Evolutionary conservation across 2,888 invertebrate species (phyloP).

Genomic region (Leptopilina drosophilae): DNA sequence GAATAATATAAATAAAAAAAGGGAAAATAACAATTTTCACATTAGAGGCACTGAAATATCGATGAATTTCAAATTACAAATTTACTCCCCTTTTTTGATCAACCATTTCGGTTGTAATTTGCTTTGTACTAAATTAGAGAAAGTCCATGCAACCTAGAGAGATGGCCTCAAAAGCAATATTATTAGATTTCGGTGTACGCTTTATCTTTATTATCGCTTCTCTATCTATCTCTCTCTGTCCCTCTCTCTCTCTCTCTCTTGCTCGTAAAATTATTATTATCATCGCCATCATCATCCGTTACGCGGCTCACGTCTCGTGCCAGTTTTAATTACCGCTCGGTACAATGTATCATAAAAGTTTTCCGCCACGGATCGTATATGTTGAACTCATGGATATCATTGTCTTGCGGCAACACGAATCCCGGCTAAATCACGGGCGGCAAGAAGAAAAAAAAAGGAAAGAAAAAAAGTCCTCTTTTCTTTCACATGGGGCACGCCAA

Average conservation of each 20-base stretch:
- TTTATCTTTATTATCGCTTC: constrained; percentile 34
- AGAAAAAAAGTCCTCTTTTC: neutral
- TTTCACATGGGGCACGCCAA: constrained; percentile 19
- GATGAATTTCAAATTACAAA: neutral
- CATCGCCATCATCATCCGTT: constrained; percentile 41
- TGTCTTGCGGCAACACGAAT: constrained; percentile 42
- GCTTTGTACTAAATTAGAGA: neutral
- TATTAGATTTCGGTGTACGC: constrained; percentile 34
- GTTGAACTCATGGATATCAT: constrained; percentile 30
- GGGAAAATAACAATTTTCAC: too few relatives aligned
- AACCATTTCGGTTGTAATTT: neutral
- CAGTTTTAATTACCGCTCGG: constrained; percentile 48
- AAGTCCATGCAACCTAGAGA: neutral
- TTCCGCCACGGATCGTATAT: constrained; percentile 26
- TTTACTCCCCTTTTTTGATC: neutral
- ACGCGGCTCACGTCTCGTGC: constrained; percentile 45
- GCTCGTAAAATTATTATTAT: constrained; percentile 39
- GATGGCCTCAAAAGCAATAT: constrained; percentile 6
- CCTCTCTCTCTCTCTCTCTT: too few relatives aligned
- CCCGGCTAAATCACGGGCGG: constrained; percentile 43
- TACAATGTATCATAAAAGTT: constrained; percentile 48
- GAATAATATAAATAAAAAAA: too few relatives aligned
- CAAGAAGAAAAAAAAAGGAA: neutral
- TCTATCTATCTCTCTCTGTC: too few relatives aligned
- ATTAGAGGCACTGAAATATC: too few relatives aligned